A percentile compares a stretch with the other conserved stretches of the same genome.
phyloP scores from a whole-genome alignment of 2,113 vertebrate genomes.

The Noturus placidus region DNA sequence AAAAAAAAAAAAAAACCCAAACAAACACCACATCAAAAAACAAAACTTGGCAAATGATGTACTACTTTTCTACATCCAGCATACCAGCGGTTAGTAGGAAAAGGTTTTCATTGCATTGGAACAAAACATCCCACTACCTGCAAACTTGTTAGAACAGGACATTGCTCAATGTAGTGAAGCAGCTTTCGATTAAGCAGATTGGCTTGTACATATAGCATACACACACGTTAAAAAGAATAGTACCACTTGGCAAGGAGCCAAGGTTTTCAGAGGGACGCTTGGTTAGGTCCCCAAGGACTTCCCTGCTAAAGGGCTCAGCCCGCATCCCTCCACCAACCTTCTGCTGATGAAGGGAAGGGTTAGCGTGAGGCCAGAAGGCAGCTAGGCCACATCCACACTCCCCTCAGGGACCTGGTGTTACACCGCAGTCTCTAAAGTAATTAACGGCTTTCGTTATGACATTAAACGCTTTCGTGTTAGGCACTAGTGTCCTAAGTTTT shows the following conservation, averaged over 20 bases:
- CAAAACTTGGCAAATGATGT: background rate
- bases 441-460: conserved; percentile 54
- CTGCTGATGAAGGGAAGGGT: conserved; percentile 43
- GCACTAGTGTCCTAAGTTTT: conserved; percentile 29
- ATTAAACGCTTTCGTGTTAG: conserved; percentile 50
- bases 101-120: background rate
- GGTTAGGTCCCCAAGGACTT: conserved; percentile 51
- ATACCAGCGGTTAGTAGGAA: background rate
- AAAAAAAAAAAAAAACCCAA: too few relatives aligned
- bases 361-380: conserved; percentile 38
- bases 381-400: conserved; percentile 34
- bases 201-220: background rate
- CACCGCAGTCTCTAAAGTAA: conserved; percentile 56
- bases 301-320: conserved; percentile 3
- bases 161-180: conserved; percentile 24
- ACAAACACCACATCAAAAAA: too few relatives aligned
- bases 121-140: background rate
- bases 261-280: conserved; percentile 20
- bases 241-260: conserved; percentile 52
- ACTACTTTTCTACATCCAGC: background rate
- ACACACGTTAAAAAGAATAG: conserved; percentile 33
- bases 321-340: conserved; percentile 41
- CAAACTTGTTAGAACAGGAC: conserved; percentile 27
- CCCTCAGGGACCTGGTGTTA: conserved; percentile 48
- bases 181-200: background rate